These are phyloP conservation scores for Tauraco erythrolophus DNA, from an alignment of 2,113 vertebrate genomes.

Conservation along the genomic window DNA sequence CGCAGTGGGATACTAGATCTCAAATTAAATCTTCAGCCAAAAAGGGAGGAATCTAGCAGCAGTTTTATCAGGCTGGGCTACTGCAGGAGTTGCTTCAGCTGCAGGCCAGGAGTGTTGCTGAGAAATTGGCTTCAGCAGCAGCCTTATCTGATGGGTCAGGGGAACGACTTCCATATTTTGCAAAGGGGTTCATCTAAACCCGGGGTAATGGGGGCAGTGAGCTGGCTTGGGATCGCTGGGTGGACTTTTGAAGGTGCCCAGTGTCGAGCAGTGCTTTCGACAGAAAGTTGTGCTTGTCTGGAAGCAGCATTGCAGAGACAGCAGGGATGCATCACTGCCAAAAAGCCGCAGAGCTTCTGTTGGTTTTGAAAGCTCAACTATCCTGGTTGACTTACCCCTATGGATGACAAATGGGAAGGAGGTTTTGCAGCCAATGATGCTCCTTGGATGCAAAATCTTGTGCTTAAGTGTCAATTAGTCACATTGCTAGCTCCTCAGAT, in stretches of 20 bases:
- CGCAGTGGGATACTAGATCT: conserved; percentile 59
- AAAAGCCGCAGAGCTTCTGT: background rate
- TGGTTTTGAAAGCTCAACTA: background rate
- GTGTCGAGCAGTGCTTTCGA: accelerated
- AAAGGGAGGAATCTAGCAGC: conserved; percentile 60
- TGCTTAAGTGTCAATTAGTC: background rate
- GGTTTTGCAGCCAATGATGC: background rate
- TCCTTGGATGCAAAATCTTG: background rate
- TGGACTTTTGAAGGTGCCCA: background rate
- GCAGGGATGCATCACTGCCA: background rate
- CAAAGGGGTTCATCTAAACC: background rate
- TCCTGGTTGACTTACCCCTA: background rate
- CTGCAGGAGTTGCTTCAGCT: conserved; percentile 53
- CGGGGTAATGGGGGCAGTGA: background rate
- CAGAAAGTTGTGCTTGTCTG: background rate
- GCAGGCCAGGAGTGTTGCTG: conserved; percentile 5
- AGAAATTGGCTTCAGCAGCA: conserved; percentile 23
- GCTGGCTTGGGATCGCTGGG: background rate
- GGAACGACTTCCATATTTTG: background rate
- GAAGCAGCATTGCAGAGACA: background rate
- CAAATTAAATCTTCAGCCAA: conserved; percentile 56
- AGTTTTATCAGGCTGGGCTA: conserved; percentile 56
- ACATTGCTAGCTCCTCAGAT: background rate
- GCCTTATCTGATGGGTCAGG: conserved; percentile 40
- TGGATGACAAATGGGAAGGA: background rate